These are phyloP conservation scores for Xanthorhoe spadicearia DNA, from an alignment of 2,888 invertebrate genomes.

Conservation along the genomic window DNA sequence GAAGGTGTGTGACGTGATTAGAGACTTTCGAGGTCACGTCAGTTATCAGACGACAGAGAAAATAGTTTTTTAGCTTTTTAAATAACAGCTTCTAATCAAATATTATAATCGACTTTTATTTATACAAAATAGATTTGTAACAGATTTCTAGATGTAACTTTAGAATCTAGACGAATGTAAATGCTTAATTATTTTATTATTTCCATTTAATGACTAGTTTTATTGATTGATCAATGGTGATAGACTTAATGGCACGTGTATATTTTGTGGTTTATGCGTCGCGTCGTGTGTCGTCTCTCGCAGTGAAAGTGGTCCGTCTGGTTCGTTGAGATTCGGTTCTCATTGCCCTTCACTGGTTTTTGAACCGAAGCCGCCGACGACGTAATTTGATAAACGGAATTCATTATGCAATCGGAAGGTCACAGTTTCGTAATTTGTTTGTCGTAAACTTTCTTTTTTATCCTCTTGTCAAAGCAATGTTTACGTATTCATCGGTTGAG, in stretches of 20 bases:
- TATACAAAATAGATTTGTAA: not conserved
- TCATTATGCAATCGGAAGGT: slow-evolving; percentile 46
- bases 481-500: not conserved
- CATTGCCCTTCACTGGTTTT: slow-evolving; percentile 46
- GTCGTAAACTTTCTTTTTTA: slow-evolving; percentile 43
- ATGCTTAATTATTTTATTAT: slow-evolving; percentile 8
- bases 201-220: slow-evolving; percentile 1
- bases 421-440: slow-evolving; percentile 44
- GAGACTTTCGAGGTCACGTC: slow-evolving; percentile 35
- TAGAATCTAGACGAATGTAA: slow-evolving; percentile 3
- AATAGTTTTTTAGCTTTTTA: slow-evolving; percentile 17
- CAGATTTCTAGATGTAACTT: slow-evolving; percentile 15
- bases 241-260: slow-evolving; percentile 16
- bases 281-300: slow-evolving; percentile 18
- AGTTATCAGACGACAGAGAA: slow-evolving; percentile 23
- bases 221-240: slow-evolving; percentile 12
- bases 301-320: slow-evolving; percentile 44
- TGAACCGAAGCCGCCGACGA: slow-evolving; percentile 40
- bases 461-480: slow-evolving; percentile 24
- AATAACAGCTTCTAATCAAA: slow-evolving; percentile 7
- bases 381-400: slow-evolving; percentile 46
- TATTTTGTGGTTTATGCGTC: slow-evolving; percentile 40
- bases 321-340: slow-evolving; percentile 36
- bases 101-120: slow-evolving; percentile 4
- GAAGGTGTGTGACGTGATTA: slow-evolving; percentile 37